Base-by-base conservation (phyloP, 2,113 vertebrate genomes). In the Setophaga petechia region DNA sequence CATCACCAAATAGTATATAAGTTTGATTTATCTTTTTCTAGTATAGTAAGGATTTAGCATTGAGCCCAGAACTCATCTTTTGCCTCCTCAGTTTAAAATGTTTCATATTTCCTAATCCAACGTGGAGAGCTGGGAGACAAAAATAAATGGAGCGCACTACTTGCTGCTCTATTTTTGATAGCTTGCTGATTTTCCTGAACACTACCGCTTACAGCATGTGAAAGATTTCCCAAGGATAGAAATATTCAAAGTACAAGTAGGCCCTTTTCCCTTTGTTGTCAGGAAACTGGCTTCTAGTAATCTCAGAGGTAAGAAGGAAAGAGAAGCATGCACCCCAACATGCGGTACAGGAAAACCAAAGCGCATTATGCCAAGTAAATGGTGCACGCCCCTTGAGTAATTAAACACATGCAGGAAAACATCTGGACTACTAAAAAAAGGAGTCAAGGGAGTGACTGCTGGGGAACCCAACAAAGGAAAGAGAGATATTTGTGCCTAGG, bases 161-260 rank as follows among this genome's bases (percentile, higher is more conserved):
- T 80, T 62, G 47, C 79, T 77, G 28, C 57, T 94, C 93, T 77
- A 47, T 65, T 91, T 91, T 87, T 79, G 84, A 91, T n/a, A 88
- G 83, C 51, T 95, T 3, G 9, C 57, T 94, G 92, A 49, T 44
- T 76, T 94, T 93, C 93, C 77, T 89, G 44, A 93, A 93, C 78
- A 80, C 28, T 27, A 20, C 83, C 80, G 47, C 57, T 97, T 94
- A 74, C 93, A 87, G 25, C 1, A 2, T 39, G 84, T 93, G 87
- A 97, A 97, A 88, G 94, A 93, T 95, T 97, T 97, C 81, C 97
- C 94, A 96, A 94, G 88, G 93, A 96, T 25, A 94, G 83, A 95
- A 97, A 95, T 57, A 77, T 57, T 37, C 43, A 89, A 77, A 93
- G 31, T 73, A 74, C 57, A 86, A 61, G 4, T 22, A 54, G 61